Conservation (phyloP, 2,888 invertebrate species). For the Oscheius sp. region DNA sequence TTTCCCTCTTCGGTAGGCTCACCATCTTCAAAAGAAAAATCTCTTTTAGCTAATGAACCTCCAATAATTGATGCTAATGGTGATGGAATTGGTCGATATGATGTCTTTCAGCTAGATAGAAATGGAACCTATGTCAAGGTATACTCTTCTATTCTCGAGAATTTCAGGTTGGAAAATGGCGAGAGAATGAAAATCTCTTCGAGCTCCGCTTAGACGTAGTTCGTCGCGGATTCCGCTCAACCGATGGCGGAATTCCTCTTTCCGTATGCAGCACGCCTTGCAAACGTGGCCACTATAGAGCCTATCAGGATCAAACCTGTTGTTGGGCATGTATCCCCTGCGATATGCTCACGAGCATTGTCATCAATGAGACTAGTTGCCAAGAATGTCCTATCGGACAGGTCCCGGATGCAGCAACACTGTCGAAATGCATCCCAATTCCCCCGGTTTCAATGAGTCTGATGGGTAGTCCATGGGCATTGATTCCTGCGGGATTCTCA, state of each 20-base stretch:
- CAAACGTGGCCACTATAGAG: constrained; percentile 75
- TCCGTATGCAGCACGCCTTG: constrained; percentile 79
- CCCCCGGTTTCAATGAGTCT: constrained; percentile 75
- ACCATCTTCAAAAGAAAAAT: neutral
- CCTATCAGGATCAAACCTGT: constrained; percentile 72
- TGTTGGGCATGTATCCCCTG: constrained; percentile 81
- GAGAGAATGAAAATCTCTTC: constrained; percentile 54
- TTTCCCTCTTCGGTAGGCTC: constrained; percentile 75
- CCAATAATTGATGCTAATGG: constrained; percentile 77
- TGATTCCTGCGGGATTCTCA: constrained; percentile 78
- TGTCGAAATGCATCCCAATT: constrained; percentile 76
- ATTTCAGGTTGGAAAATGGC: constrained; percentile 53
- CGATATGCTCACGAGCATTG: constrained; percentile 76
- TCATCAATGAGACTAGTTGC: constrained; percentile 77
- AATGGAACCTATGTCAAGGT: constrained; percentile 76
- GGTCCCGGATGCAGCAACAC: constrained; percentile 77
- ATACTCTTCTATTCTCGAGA: constrained; percentile 73
- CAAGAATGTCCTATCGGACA: constrained; percentile 77
- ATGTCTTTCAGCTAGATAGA: constrained; percentile 78
- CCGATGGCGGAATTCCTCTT: constrained; percentile 72
- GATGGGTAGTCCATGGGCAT: constrained; percentile 76
- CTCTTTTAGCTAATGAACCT: constrained; percentile 73
- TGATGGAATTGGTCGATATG: constrained; percentile 79
- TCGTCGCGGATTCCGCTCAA: constrained; percentile 32
- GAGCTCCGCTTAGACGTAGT: constrained; percentile 52